A percentile compares a stretch with the other conserved stretches of the same genome.
Conservation (phyloP, 2,888 invertebrate genomes). For the Marasmarcha lunaedactyla region DNA sequence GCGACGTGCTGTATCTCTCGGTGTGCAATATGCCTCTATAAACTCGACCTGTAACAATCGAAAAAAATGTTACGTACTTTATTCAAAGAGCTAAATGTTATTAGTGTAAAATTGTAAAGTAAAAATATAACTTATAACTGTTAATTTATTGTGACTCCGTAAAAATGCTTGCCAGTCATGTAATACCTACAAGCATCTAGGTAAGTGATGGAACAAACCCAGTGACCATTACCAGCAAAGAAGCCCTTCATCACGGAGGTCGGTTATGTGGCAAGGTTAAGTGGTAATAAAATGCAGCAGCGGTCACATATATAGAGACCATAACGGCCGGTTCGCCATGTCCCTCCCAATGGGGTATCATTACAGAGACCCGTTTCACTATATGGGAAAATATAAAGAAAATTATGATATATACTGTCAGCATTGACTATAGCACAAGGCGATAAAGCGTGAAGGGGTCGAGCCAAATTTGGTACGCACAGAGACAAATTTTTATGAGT, state of each 20-base stretch:
- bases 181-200: too few species aligned
- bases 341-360: slow-evolving; percentile 56
- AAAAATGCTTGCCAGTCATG: too few species aligned
- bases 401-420: slow-evolving; percentile 65
- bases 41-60: slow-evolving; percentile 77
- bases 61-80: too few species aligned
- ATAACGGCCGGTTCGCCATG: slow-evolving; percentile 60
- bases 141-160: too few species aligned
- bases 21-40: slow-evolving; percentile 80
- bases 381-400: slow-evolving; percentile 67
- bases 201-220: slow-evolving; percentile 23
- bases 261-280: slow-evolving; percentile 69
- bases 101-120: too few species aligned
- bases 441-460: slow-evolving; percentile 49
- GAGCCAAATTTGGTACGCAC: slow-evolving; percentile 38
- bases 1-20: slow-evolving; percentile 73
- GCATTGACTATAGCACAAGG: slow-evolving; percentile 56
- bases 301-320: slow-evolving; percentile 66
- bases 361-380: slow-evolving; percentile 65
- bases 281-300: slow-evolving; percentile 71
- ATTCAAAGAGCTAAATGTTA: too few species aligned
- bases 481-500: slow-evolving; percentile 42
- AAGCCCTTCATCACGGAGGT: slow-evolving; percentile 63
- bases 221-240: slow-evolving; percentile 48
- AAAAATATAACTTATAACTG: too few species aligned